These are phyloP conservation scores for Takifugu bimaculatus DNA, from an alignment of 2,113 vertebrate genomes.

Conservation along the genomic window DNA sequence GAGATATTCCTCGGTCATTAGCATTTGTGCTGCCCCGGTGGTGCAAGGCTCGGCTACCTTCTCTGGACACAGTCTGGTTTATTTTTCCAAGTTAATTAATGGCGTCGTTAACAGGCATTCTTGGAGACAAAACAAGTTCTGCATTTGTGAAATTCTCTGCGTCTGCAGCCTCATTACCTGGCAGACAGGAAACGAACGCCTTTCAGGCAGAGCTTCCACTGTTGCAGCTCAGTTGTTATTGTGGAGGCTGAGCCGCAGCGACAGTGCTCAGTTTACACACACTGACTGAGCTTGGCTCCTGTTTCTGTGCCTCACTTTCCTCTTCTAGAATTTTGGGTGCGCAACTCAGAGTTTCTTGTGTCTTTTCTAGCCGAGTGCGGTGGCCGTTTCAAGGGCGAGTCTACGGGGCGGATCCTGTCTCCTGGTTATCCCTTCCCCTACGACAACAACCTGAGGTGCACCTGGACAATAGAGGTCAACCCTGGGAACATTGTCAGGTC, in stretches of 20 bases:
- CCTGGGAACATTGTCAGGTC: constrained; percentile 97
- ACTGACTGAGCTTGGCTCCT: not conserved
- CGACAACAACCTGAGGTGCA: constrained; percentile 94
- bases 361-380: constrained; percentile 87
- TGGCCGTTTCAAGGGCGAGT: constrained; percentile 91
- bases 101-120: constrained; percentile 36
- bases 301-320: not conserved
- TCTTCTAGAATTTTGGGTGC: not conserved
- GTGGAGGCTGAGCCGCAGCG: constrained; percentile 4
- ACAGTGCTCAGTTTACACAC: constrained; percentile 1
- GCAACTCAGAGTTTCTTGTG: not conserved
- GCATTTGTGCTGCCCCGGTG: constrained; percentile 39
- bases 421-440: constrained; percentile 98
- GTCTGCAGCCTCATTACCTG: constrained; percentile 19
- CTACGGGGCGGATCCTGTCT: constrained; percentile 92
- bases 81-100: constrained; percentile 49
- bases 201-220: constrained; percentile 13
- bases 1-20: constrained; percentile 42
- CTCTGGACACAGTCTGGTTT: constrained; percentile 42
- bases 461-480: constrained; percentile 93
- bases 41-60: constrained; percentile 24
- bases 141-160: constrained; percentile 31
- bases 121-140: constrained; percentile 36
- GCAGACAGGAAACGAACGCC: not conserved
- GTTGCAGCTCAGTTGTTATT: constrained; percentile 27